Base-by-base conservation (phyloP, 1,140 invertebrate genomes). In the Diachasma alloeum region DNA sequence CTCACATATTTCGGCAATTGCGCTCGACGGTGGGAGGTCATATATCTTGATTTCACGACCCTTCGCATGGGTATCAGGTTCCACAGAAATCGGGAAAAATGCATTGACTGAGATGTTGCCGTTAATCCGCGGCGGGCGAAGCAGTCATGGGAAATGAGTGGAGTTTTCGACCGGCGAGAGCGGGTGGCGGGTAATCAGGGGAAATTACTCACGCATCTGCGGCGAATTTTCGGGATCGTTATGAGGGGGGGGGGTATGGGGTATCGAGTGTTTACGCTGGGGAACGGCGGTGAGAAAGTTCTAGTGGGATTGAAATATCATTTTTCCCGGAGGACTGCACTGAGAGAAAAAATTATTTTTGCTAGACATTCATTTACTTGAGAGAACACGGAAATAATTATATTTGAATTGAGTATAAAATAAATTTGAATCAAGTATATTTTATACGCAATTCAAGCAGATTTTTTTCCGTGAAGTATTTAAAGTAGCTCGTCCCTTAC, bases 11-110 rank as follows among this genome's bases (percentile, higher is more conserved):
- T 26, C 72, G 48, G 42, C 59, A 63, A 56, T 67, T 63, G 67
- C 36, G 44, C 39, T 79, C 75, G 53, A 78, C 78, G 68, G 76
- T 74, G 53, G n/a, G 73, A 78, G 77, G 69, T 82, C 81, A 89
- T 89, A 88, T 88, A 89, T 90, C 88, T 90, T 88, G 87, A 89
- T 90, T 89, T 85, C 83, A 85, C 82, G 85, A 88, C 88, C 87
- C 88, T 88, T 85, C 87, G 84, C 87, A 87, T 82, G 85, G 82
- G 82, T 89, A 89, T 90, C 88, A 84, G 84, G 86, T 88, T 89
- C 81, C 87, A 84, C 87, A 84, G 79, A 88, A 90, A 90, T 88
- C 87, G 87, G 88, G 87, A 90, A 89, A 89, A 69, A 42, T 36
- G 67, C 74, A 82, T 76, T 75, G 70, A 75, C 70, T 76, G 78